Percentiles rank a stretch among this genome's conserved stretches.
These are phyloP conservation scores for Aegotheles bennettii DNA, from an alignment of 2,113 vertebrate species.

Conservation along the genomic window DNA sequence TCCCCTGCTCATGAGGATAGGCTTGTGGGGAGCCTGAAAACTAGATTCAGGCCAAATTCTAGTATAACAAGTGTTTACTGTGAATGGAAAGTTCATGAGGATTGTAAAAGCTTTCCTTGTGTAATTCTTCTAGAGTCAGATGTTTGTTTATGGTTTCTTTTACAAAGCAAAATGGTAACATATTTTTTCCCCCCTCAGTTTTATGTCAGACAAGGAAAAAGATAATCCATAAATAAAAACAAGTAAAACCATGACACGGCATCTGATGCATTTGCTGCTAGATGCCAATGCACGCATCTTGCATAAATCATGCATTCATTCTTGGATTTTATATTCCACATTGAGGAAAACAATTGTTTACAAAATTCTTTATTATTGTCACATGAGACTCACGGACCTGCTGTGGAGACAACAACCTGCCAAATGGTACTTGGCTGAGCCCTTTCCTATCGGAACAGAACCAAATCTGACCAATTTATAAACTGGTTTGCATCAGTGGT, in stretches of 20 bases:
- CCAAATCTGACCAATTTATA: neutral
- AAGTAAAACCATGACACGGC: neutral
- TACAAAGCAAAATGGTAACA: neutral
- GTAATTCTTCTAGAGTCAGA: neutral
- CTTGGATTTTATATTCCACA: neutral
- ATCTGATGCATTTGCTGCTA: neutral
- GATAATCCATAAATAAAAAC: neutral
- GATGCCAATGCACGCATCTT: neutral
- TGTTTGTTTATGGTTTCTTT: neutral
- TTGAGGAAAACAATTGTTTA: neutral
- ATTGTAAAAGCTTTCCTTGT: neutral
- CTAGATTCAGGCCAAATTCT: neutral
- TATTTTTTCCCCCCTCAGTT: neutral
- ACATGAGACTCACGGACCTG: neutral
- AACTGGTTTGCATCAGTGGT: neutral
- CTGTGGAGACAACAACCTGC: neutral
- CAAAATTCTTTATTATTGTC: neutral
- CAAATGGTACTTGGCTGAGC: neutral
- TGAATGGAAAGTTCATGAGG: neutral
- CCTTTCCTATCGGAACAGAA: neutral
- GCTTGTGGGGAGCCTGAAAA: neutral
- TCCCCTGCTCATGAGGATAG: neutral
- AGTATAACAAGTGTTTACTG: neutral
- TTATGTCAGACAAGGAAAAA: neutral
- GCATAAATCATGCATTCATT: neutral